Evolutionary conservation across 2,113 vertebrate genomes (phyloP), one percentile per base, ranked within the genome.

Genomic region (Corvus moneduloides): DNA sequence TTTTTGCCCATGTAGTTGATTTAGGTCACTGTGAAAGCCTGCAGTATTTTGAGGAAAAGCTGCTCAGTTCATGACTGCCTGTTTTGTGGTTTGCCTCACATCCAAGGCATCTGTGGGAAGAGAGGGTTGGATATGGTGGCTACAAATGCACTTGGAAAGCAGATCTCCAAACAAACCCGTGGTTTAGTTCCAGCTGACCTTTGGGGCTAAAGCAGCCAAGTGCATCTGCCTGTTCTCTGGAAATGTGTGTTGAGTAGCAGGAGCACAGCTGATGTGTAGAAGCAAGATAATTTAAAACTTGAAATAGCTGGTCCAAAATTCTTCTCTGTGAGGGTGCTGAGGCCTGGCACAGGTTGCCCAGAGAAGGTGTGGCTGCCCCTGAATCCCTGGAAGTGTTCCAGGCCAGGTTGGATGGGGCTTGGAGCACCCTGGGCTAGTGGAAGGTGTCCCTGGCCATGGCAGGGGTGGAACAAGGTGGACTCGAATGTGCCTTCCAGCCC

Each of bases 371-470:
- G 69, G 55, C 39, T 67, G 67, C 21, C 22, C 32, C 59, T 63
- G 43, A 2, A 33, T 62, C 55, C n/a, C 63, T 83, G 55, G 17
- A 0, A 28, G 32, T 62, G 48, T 3, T 4, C 16, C 4, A 39
- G 23, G 19, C 8, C 33, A 24, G 46, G 39, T 0, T 90, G 87
- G 46, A 22, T 0, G 1, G 7, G 30, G 13, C 16, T 68, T 30
- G 54, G 71, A 62, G 39, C 55, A 55, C 0, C 17, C 62, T 76
- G n/a, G 21, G 17, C 0, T 0, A 2, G 15, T 35, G 32, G 48
- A 2, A 35, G 11, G 14, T 62, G 26, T 62, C 48, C n/a, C 17
- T 76, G 11, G 11, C 44, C 37, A 21, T 22, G 69, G 46, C 16
- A 52, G 6, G 16, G 9, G 6, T 46, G 26, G n/a, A 9, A 61